Evolutionary conservation across 1,140 invertebrate species (phyloP), one percentile per base, ranked within the genome.

Genomic region (Lordiphosa clarofinis): DNA sequence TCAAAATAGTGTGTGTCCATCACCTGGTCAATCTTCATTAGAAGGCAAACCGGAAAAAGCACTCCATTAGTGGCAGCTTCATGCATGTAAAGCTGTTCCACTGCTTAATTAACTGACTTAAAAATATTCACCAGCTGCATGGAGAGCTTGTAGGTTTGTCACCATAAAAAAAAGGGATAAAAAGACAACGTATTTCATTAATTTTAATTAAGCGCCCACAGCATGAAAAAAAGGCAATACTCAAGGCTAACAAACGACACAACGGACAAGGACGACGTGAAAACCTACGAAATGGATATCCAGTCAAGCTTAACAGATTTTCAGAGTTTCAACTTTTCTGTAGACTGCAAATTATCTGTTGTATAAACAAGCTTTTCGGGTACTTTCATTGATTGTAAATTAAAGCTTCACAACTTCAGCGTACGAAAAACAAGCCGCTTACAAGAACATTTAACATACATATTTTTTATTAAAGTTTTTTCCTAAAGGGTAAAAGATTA

Each of bases 171-270:
- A 24, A 65, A 79, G 70, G 74, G 75, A 79, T 81, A 81, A 70
- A 79, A 74, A 70, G 74, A 60, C 66, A 64, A 61, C 66, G 75
- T 71, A 81, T 71, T 79, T 79, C 75, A 79, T 79, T 79, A 81
- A 79, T 79, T 79, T 79, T 81, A 81, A 81, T 79, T 81, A 79
- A 74, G 71, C 75, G 65, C 50, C 71, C 71, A 71, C 66, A 71
- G 76, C 75, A 59, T 56, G 65, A 59, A 73, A 81, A 66, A 74
- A 58, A 50, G 42, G 36, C 56, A 31, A 59, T 65, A 60, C 28
- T 13, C 28, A 49, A 49, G 28, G 11, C 7, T 13, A 39, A 28
- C 28, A 31, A 31, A 31, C 28, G 28, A 31, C 28, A 7, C 24
- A 28, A 28, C 36, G 50, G 43, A 8, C 39, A 10, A 42, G 13